Evolutionary conservation across 2,888 invertebrate species (phyloP).

Genomic region (Odontocolon sp.): DNA sequence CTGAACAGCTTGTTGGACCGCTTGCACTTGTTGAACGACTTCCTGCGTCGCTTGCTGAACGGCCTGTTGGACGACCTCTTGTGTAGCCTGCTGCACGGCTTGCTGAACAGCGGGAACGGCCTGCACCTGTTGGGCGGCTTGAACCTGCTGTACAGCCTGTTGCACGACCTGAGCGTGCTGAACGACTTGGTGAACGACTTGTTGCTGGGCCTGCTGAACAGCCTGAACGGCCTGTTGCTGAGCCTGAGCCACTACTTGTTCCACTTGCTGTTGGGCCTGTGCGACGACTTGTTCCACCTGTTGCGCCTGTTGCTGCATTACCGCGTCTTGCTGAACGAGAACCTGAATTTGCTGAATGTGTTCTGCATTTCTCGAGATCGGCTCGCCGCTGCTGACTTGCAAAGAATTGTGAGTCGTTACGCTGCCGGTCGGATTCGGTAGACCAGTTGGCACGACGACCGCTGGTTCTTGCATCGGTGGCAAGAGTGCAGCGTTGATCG

Average conservation of each 20-base stretch:
- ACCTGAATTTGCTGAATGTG: constrained; percentile 74
- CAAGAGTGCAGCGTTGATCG: constrained; percentile 75
- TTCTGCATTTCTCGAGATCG: constrained; percentile 61
- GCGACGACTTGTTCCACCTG: constrained; percentile 79
- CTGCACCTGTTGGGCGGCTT: constrained; percentile 77
- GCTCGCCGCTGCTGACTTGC: constrained; percentile 67
- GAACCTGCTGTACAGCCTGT: constrained; percentile 78
- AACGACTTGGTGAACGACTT: constrained; percentile 78
- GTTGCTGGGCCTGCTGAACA: constrained; percentile 78
- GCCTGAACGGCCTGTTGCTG: constrained; percentile 79
- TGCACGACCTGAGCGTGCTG: constrained; percentile 79
- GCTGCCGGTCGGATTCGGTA: constrained; percentile 66
- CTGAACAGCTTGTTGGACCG: constrained; percentile 79
- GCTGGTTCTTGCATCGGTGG: constrained; percentile 75
- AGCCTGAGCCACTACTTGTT: constrained; percentile 79
- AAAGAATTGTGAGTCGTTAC: constrained; percentile 71
- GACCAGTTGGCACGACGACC: constrained; percentile 68
- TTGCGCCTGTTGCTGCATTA: constrained; percentile 77
- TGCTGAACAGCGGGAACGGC: constrained; percentile 77
- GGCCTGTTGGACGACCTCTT: constrained; percentile 77
- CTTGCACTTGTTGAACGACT: constrained; percentile 76
- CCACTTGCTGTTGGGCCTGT: constrained; percentile 79
- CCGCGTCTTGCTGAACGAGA: constrained; percentile 74
- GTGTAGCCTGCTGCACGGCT: constrained; percentile 75
- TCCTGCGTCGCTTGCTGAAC: constrained; percentile 78